Base-by-base conservation (phyloP, 2,797 vertebrate genomes). In the Micromesistius poutassou region DNA sequence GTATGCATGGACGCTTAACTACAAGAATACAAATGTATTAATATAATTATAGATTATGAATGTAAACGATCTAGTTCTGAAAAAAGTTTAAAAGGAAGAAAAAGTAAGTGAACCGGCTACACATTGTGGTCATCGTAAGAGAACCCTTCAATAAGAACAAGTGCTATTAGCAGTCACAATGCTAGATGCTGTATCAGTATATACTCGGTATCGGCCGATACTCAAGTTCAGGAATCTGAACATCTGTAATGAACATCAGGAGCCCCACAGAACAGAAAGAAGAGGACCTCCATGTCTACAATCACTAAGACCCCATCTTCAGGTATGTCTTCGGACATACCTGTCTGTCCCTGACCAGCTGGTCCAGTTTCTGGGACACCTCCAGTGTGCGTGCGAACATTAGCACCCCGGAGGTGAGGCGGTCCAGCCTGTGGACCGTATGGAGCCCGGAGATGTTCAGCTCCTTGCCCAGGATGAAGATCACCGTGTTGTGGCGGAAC, bases 381-480 rank as follows among this genome's bases (percentile, higher is more conserved):
- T 95, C 95, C 0, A 92, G 83, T 0, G 96, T 98, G 83, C 97
- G 95, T 80, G 98, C 98, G 72, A 99, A 99, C 89, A 99, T 95
- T 74, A 99, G 94, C 30, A 99, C 97, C 0, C 98, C 98, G 0
- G 98, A 99, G 19, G 98, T 99, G 79, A 99, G 95, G 71, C 98
- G 94, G 85, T 99, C 98, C 6, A 99, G 94, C 0, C 98, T 94
- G 88, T 99, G 98, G 50, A 99, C 91, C 0, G 98, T 98, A 82
- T 98, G 97, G 12, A 99, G 91, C 74, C 96, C 95, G 40, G 91
- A 94, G 75, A 99, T 90, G 0, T 95, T 94, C 0, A 91, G 93
- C 84, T 99, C 98, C 85, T 98, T 99, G 28, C 98, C 98, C 79
- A 99, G 87, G 85, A 99, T 97, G 89, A 99, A 99, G 85, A 99